Conservation (phyloP, 2,888 invertebrate species). For the Oscheius onirici region DNA sequence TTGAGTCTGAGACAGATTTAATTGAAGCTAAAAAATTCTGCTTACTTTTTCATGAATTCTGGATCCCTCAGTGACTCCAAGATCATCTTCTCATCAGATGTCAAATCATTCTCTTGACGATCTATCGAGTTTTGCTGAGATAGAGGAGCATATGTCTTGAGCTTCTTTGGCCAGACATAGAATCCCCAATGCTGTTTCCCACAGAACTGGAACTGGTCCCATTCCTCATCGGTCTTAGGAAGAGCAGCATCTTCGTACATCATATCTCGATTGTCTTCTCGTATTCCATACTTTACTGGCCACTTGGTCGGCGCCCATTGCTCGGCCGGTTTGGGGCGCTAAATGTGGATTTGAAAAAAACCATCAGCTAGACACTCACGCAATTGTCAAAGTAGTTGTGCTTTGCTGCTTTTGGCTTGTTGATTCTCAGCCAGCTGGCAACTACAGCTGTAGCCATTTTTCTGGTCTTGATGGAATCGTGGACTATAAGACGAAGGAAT, state of each 20-base stretch:
- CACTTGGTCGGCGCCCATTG: slow-evolving; percentile 59
- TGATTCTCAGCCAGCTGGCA: slow-evolving; percentile 66
- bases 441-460: slow-evolving; percentile 73
- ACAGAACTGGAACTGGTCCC: slow-evolving; percentile 81
- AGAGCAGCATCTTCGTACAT: slow-evolving; percentile 63
- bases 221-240: slow-evolving; percentile 79
- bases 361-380: not conserved
- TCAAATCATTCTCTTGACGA: slow-evolving; percentile 47
- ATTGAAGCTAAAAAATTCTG: not conserved
- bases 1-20: slow-evolving; percentile 36
- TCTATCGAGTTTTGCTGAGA: slow-evolving; percentile 57
- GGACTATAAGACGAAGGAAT: slow-evolving; percentile 79
- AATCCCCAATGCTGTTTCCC: slow-evolving; percentile 79
- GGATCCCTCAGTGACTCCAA: slow-evolving; percentile 54
- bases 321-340: slow-evolving; percentile 39
- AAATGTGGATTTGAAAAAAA: not conserved
- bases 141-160: slow-evolving; percentile 61
- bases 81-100: slow-evolving; percentile 53
- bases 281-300: slow-evolving; percentile 73
- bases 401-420: slow-evolving; percentile 64
- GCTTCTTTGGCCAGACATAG: slow-evolving; percentile 76
- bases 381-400: slow-evolving; percentile 23
- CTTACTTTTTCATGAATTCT: slow-evolving; percentile 28
- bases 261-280: slow-evolving; percentile 77
- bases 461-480: slow-evolving; percentile 84